A percentile compares a stretch with the other conserved stretches of the same genome.
phyloP scores from a whole-genome alignment of 2,113 vertebrate genomes.

The Crotalus horridus region DNA sequence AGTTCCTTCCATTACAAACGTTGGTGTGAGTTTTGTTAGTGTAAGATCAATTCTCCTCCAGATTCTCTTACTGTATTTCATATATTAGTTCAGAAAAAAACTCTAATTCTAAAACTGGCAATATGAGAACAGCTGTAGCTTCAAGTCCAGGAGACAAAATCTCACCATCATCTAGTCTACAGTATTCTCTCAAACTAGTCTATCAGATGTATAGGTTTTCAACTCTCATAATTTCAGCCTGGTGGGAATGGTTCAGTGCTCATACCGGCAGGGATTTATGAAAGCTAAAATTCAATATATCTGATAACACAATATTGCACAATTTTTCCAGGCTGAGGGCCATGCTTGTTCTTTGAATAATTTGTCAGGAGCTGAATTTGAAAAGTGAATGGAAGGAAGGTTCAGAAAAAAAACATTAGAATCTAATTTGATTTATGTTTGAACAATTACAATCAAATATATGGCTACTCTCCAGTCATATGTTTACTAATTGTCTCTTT shows the following conservation, averaged over 20 bases:
- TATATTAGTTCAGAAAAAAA: not conserved
- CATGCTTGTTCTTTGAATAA: not conserved
- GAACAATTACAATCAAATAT: not conserved
- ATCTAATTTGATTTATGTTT: not conserved
- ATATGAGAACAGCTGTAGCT: not conserved
- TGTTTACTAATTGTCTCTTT: not conserved
- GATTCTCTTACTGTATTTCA: not conserved
- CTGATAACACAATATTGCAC: not conserved
- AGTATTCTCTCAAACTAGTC: not conserved
- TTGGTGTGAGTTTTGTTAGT: not conserved
- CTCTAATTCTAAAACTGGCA: not conserved
- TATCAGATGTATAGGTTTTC: not conserved
- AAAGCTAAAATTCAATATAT: not conserved
- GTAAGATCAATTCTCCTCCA: not conserved
- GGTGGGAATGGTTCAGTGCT: not conserved
- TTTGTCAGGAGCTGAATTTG: not conserved
- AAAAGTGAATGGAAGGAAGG: not conserved
- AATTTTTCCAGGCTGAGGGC: not conserved
- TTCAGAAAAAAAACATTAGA: not conserved
- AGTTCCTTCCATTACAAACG: not conserved
- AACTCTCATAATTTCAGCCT: not conserved
- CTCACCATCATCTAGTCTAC: not conserved
- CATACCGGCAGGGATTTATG: not conserved
- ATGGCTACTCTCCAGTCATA: not conserved
- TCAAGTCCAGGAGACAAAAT: not conserved